Conservation (phyloP, 2,113 vertebrate genomes). For the Cnemophilus loriae region DNA sequence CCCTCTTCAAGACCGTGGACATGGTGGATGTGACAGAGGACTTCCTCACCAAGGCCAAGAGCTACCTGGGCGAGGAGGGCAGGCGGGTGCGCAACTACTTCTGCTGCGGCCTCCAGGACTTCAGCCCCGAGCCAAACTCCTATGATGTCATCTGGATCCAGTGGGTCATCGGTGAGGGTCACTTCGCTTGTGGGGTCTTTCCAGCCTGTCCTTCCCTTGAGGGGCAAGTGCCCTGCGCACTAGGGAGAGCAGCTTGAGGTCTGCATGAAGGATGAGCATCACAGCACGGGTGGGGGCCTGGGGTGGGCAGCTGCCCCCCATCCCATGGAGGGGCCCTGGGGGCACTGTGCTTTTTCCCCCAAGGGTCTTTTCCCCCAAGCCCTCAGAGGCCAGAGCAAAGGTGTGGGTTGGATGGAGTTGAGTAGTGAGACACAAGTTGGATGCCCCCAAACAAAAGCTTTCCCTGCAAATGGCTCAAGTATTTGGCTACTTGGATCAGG, state of each 20-base stretch:
- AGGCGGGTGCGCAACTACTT: conserved; percentile 86
- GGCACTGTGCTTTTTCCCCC: neutral
- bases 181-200: rapidly evolving
- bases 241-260: neutral
- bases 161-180: conserved; percentile 93
- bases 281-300: neutral
- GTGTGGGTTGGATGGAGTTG: neutral
- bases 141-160: conserved; percentile 98
- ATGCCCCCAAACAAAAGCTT: neutral
- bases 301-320: neutral
- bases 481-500: neutral
- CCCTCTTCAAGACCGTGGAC: conserved; percentile 87
- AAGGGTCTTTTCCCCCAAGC: neutral
- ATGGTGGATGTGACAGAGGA: conserved; percentile 93
- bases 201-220: neutral
- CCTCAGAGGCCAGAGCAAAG: neutral
- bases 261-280: neutral
- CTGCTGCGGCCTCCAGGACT: conserved; percentile 92
- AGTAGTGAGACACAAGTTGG: neutral
- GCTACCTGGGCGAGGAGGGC: conserved; percentile 87
- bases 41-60: conserved; percentile 88
- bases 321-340: neutral
- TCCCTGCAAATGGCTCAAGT: neutral
- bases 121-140: conserved; percentile 78
- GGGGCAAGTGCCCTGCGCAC: rapidly evolving